phyloP scores from a whole-genome alignment of 2,113 vertebrate genomes.

The Myrmophylax atrothorax region DNA sequence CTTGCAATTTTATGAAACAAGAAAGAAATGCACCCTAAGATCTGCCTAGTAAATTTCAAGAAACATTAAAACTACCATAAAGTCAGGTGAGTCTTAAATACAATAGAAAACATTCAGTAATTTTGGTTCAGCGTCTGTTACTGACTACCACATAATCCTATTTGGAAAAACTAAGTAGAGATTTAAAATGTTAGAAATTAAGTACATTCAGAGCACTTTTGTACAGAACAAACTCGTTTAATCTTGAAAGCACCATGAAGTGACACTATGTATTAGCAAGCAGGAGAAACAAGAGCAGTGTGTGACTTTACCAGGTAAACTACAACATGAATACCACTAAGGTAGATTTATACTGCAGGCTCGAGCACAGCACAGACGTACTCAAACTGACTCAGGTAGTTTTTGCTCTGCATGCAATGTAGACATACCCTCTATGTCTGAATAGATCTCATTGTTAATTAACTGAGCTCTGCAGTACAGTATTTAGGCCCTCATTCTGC shows the following conservation, averaged over 20 bases:
- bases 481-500: conserved; percentile 38
- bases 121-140: neutral
- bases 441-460: neutral
- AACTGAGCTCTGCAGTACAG: neutral
- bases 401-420: conserved; percentile 29
- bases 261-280: conserved; percentile 41
- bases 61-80: conserved; percentile 23
- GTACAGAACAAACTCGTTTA: conserved; percentile 63
- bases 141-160: neutral
- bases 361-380: conserved; percentile 18
- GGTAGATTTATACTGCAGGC: conserved; percentile 39
- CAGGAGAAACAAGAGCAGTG: conserved; percentile 21
- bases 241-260: conserved; percentile 55
- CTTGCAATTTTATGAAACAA: neutral
- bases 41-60: neutral
- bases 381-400: neutral
- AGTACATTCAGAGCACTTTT: conserved; percentile 25
- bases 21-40: neutral
- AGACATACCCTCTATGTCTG: conserved; percentile 13
- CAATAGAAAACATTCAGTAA: conserved; percentile 7
- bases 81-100: neutral
- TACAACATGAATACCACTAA: conserved; percentile 6
- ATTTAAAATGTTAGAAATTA: conserved; percentile 2
- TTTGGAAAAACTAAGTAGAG: neutral
- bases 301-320: neutral